Base-by-base conservation (phyloP, 2,113 vertebrate species). In the Rhinopomastus cyanomelas region DNA sequence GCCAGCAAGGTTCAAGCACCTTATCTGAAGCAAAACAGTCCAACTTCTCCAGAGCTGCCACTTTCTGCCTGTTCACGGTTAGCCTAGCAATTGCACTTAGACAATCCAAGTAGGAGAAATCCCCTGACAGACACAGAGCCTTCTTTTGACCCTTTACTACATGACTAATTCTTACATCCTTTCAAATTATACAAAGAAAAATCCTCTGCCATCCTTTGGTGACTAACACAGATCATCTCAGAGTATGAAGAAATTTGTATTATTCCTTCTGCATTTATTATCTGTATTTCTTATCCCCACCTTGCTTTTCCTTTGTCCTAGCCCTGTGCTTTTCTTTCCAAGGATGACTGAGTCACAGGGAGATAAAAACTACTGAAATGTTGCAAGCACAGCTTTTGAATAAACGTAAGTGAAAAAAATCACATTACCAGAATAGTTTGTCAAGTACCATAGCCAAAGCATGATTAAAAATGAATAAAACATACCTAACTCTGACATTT, bases 401-500 rank as follows among this genome's bases (percentile, higher is more conserved):
- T 32, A 87, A 67, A 73, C 20, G 34, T 27, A 80, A 69, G 15
- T 20, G 10, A 66, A 12, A 66, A 12, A 85, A 67, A 69, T 42
- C 44, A 79, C 2, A 0, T 51, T 72, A 64, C 62, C 17, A 32
- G 7, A 37, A 16, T 12, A 67, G 8, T 67, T 25, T 34, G 36
- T 37, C 46, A 66, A 62, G 44, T 7, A 72, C 20, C 44, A 56
- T 1, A 88, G 44, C 34, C n/a, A 61, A 16, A 56, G 29, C 17
- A 65, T 76, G 44, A 65, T 44, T 9, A 42, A 56, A 96, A 95
- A 72, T 80, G 48, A 76, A 17, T 46, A 83, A 69, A 90, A 91
- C 96, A 65, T 97, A 99, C 99, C 99, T 56, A 98, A 97, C 83
- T 98, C 98, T 90, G 98, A 96, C 98, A 99, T 98, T 94, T 98